phyloP scores from a whole-genome alignment of 2,113 vertebrate species.

The Entomyzon cyanotis region DNA sequence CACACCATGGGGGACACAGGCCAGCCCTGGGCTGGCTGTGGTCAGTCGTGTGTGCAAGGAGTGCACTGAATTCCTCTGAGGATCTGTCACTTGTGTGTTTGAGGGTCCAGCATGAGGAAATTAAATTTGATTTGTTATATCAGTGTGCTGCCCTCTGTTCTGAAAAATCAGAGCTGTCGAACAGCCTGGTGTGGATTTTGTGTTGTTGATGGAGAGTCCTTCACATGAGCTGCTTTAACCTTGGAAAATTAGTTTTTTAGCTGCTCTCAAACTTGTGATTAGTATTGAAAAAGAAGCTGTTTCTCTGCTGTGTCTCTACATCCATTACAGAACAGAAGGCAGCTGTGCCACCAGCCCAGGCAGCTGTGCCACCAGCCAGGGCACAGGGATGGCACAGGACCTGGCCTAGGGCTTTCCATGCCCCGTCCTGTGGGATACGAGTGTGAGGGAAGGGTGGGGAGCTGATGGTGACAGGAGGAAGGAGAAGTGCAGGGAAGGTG shows the following conservation, averaged over 20 bases:
- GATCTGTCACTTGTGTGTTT: neutral
- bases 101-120: neutral
- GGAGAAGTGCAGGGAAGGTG: neutral
- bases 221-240: neutral
- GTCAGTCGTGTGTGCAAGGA: rapidly evolving
- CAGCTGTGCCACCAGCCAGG: neutral
- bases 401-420: neutral
- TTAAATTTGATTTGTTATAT: neutral
- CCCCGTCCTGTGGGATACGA: rapidly evolving
- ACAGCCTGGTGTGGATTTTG: neutral
- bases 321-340: neutral
- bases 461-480: neutral
- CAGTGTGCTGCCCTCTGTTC: neutral
- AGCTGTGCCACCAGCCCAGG: too few species aligned
- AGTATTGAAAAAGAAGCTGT: neutral
- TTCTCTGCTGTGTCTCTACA: neutral
- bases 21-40: neutral
- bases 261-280: neutral
- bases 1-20: neutral
- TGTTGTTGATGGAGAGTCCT: neutral
- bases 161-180: neutral
- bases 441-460: neutral
- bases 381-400: neutral
- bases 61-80: neutral
- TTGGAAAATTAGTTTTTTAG: neutral